These are phyloP conservation scores for Scaptomyza pallida DNA, from an alignment of 1,140 invertebrate genomes.

Conservation along the genomic window DNA sequence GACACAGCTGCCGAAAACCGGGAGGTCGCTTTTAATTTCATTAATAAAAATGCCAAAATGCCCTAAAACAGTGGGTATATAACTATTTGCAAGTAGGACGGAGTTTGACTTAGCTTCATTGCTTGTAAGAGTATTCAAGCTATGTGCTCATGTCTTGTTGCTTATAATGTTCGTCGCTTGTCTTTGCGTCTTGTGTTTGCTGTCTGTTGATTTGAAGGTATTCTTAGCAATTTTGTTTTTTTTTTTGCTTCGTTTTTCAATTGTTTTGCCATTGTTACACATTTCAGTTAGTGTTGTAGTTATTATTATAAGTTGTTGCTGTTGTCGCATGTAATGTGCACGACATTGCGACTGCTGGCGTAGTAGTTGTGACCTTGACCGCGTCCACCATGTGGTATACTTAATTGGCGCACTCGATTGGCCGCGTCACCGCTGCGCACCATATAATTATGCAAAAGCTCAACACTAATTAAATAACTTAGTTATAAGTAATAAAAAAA, in stretches of 20 bases:
- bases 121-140: conserved; percentile 11
- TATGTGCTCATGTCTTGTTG: neutral
- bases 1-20: conserved; percentile 11
- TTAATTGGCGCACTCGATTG: conserved; percentile 59
- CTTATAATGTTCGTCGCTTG: conserved; percentile 42
- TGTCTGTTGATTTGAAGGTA: conserved; percentile 30
- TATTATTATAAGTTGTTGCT: conserved; percentile 6
- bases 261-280: conserved; percentile 69
- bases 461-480: conserved; percentile 55
- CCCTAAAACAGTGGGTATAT: neutral
- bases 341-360: conserved; percentile 57
- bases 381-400: conserved; percentile 75
- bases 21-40: conserved; percentile 53
- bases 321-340: conserved; percentile 53
- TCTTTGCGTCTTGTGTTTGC: conserved; percentile 12
- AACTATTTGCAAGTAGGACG: too few species aligned
- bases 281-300: conserved; percentile 41
- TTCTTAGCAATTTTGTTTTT: conserved; percentile 41
- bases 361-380: conserved; percentile 65
- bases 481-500: conserved; percentile 40
- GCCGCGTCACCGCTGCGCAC: conserved; percentile 39
- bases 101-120: too few species aligned
- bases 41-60: conserved; percentile 50
- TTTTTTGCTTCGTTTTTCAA: conserved; percentile 21
- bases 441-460: conserved; percentile 68